phyloP scores from a whole-genome alignment of 2,888 invertebrate species.

The Suillia variegata region DNA sequence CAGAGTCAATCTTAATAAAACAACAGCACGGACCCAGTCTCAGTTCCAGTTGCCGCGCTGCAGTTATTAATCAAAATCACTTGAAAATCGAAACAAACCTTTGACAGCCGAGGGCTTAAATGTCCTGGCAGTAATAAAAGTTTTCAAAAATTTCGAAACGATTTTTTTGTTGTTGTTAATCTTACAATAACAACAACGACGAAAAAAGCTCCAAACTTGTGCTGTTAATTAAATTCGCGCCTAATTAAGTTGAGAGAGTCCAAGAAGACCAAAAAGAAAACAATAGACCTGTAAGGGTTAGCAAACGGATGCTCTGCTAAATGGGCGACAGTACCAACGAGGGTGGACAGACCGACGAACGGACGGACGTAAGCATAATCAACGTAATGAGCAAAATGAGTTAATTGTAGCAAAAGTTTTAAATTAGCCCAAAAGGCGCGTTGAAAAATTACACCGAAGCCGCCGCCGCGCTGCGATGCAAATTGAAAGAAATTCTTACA shows the following conservation, averaged over 20 bases:
- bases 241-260: slow-evolving; percentile 48
- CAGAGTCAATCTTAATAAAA: not conserved
- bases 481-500: not conserved
- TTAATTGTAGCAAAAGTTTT: slow-evolving; percentile 28
- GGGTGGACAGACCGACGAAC: not conserved
- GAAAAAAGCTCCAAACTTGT: not conserved
- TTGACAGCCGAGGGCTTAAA: not conserved
- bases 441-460: no score
- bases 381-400: slow-evolving; percentile 23
- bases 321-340: no score
- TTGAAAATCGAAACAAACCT: not conserved
- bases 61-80: not conserved
- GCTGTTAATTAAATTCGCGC: slow-evolving; percentile 44
- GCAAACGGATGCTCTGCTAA: not conserved
- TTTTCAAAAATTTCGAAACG: not conserved
- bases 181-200: no score
- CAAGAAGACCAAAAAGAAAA: slow-evolving; percentile 3
- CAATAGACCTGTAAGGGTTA: not conserved
- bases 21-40: not conserved
- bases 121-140: not conserved
- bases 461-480: no score
- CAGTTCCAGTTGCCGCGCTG: not conserved
- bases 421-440: slow-evolving; percentile 17
- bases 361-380: slow-evolving; percentile 9
- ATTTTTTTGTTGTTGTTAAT: no score